Percentiles rank a stretch among this genome's conserved stretches.
Conservation (phyloP, 92 coral and sea anemone species). For the Muricea muricata region DNA sequence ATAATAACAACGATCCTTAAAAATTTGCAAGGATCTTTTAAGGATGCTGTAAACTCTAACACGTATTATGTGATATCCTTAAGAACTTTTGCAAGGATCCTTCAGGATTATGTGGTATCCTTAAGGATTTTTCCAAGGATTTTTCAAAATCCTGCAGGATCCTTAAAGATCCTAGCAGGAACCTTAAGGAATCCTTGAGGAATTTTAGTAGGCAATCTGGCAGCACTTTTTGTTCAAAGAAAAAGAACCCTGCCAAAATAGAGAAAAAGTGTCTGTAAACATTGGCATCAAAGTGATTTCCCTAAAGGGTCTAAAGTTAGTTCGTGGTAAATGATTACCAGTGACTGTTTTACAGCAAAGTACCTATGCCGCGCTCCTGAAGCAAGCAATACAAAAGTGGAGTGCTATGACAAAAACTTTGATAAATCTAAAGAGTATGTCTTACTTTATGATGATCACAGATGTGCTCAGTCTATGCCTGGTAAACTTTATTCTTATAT, state of each 20-base stretch:
- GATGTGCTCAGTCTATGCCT: slow-evolving; percentile 62
- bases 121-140: too few species aligned
- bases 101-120: too few species aligned
- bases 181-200: too few species aligned
- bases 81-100: too few species aligned
- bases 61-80: too few species aligned
- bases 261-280: slow-evolving; percentile 42
- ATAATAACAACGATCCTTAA: too few species aligned
- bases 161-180: too few species aligned
- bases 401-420: slow-evolving; percentile 69
- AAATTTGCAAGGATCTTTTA: too few species aligned
- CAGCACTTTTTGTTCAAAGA: background rate
- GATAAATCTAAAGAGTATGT: slow-evolving; percentile 58
- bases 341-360: slow-evolving; percentile 48
- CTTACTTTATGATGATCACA: slow-evolving; percentile 59
- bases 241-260: slow-evolving; percentile 16
- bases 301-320: slow-evolving; percentile 49
- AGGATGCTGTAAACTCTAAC: too few species aligned
- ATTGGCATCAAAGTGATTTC: slow-evolving; percentile 36
- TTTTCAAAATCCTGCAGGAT: too few species aligned
- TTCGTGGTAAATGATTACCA: slow-evolving; percentile 59
- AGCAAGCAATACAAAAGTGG: slow-evolving; percentile 64
- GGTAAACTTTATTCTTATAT: slow-evolving; percentile 3
- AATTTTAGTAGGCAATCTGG: background rate
- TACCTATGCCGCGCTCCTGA: slow-evolving; percentile 47